A percentile compares a stretch with the other conserved stretches of the same genome.
These are phyloP conservation scores for Brienomyrus longianalis DNA, from an alignment of 2,113 vertebrate genomes.

Conservation along the genomic window DNA sequence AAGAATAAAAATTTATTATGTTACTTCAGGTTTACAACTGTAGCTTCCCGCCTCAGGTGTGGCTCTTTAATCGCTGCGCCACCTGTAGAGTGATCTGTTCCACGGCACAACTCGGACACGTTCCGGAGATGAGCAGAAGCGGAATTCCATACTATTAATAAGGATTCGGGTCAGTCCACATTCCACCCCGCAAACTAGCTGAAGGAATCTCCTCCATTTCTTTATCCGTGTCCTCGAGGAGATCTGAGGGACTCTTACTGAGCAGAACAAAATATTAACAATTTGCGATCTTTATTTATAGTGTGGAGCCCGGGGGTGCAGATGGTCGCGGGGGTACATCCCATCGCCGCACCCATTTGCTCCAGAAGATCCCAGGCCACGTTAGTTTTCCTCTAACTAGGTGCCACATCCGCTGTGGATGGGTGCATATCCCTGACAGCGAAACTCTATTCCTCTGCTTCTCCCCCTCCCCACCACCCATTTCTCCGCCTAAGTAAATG, in stretches of 20 bases:
- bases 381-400: neutral
- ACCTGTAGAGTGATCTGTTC: neutral
- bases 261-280: neutral
- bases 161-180: neutral
- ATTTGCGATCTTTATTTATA: neutral
- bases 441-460: neutral
- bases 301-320: neutral
- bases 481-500: slow-evolving; percentile 2
- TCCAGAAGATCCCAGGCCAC: neutral
- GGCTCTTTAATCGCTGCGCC: neutral
- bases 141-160: neutral
- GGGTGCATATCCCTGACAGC: neutral
- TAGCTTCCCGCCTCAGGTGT: neutral
- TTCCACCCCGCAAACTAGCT: neutral
- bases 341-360: neutral
- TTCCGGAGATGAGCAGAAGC: neutral
- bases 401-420: neutral
- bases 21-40: neutral
- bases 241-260: neutral
- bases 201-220: neutral
- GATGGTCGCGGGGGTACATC: neutral
- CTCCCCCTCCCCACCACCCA: neutral
- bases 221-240: neutral
- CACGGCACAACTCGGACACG: neutral
- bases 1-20: neutral